Evolutionary conservation across 1,140 invertebrate genomes (phyloP).

Genomic region (Uloborus diversus): DNA sequence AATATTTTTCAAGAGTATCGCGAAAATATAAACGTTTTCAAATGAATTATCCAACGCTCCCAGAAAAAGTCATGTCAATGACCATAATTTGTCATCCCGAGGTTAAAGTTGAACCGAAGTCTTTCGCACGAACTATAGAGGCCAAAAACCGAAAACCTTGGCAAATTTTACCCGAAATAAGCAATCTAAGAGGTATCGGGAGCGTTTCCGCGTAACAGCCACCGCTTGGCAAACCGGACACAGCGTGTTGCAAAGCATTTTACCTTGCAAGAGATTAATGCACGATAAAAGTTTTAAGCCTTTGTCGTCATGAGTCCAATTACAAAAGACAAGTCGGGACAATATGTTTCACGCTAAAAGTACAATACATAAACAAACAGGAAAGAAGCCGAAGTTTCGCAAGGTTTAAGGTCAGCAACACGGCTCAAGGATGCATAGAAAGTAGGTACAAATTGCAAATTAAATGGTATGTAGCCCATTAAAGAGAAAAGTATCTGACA

Average conservation of each 20-base stretch:
- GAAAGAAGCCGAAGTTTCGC: neutral
- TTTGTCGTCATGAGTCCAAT: neutral
- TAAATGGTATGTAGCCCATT: neutral
- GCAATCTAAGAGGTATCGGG: too few relatives aligned
- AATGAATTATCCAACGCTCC: too few relatives aligned
- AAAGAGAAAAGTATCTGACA: neutral
- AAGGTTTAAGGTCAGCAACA: neutral
- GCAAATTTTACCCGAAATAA: too few relatives aligned
- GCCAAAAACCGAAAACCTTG: too few relatives aligned
- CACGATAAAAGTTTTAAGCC: constrained; percentile 6
- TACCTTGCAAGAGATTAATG: neutral
- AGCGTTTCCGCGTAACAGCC: neutral
- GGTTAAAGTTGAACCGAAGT: too few relatives aligned
- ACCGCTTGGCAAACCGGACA: neutral
- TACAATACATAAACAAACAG: neutral
- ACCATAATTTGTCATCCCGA: too few relatives aligned
- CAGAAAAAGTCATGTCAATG: too few relatives aligned
- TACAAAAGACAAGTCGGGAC: neutral
- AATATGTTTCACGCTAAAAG: neutral
- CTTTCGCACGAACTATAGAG: too few relatives aligned
- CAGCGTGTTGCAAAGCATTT: neutral
- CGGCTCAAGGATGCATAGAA: neutral
- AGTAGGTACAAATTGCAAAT: neutral
- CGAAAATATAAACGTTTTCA: too few relatives aligned
- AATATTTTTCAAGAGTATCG: too few relatives aligned